Percentiles rank a stretch among this genome's conserved stretches.
Conservation (phyloP, 2,888 invertebrate species). For the Cerastoderma edule region DNA sequence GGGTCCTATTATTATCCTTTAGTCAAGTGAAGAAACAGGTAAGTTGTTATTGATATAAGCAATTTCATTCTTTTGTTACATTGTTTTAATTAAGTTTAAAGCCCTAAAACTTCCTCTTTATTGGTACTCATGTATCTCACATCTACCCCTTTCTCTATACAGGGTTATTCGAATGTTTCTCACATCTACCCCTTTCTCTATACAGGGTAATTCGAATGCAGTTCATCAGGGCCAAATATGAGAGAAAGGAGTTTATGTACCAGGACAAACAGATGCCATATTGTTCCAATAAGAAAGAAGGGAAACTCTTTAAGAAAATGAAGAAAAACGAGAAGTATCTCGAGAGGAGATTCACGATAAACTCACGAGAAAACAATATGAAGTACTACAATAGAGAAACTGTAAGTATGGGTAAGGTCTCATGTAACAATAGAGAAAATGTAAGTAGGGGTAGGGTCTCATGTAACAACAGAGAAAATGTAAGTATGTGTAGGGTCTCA, state of each 20-base stretch:
- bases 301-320: slow-evolving; percentile 94
- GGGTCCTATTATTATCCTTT: no score
- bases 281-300: slow-evolving; percentile 89
- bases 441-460: no score
- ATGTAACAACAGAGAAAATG: neutral
- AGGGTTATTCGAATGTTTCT: slow-evolving; percentile 93
- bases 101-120: no score
- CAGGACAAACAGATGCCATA: slow-evolving; percentile 90
- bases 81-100: no score
- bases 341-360: slow-evolving; percentile 92
- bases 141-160: no score
- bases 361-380: slow-evolving; percentile 91
- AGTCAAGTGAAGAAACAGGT: no score
- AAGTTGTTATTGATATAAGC: no score
- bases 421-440: no score
- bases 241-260: slow-evolving; percentile 93
- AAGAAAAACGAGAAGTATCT: slow-evolving; percentile 94
- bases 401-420: slow-evolving; percentile 73
- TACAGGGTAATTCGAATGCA: slow-evolving; percentile 93
- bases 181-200: no score
- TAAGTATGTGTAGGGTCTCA: neutral
- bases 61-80: no score
- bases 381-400: slow-evolving; percentile 86
- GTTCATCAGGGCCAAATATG: slow-evolving; percentile 96
- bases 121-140: no score